phyloP scores from a whole-genome alignment of 2,888 invertebrate genomes.

The Acrobasis suavella region DNA sequence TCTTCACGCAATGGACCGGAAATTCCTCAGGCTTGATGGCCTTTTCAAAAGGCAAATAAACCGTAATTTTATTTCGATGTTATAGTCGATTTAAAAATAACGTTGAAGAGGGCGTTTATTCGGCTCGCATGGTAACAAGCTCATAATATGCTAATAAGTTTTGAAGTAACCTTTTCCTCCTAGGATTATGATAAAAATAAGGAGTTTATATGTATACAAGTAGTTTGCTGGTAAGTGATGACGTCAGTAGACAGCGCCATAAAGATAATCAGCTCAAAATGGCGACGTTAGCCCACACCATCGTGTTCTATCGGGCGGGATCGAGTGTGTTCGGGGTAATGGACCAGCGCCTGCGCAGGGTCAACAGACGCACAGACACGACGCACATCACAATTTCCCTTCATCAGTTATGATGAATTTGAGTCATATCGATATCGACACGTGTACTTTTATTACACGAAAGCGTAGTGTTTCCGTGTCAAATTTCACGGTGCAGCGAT shows the following conservation, averaged over 20 bases:
- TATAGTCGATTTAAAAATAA: slow-evolving; percentile 13
- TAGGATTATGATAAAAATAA: not conserved
- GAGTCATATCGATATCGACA: slow-evolving; percentile 16
- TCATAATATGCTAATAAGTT: not conserved
- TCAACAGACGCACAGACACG: slow-evolving; percentile 57
- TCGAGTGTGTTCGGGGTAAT: slow-evolving; percentile 57
- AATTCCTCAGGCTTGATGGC: slow-evolving; percentile 17
- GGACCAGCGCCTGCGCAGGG: slow-evolving; percentile 68
- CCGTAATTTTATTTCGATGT: slow-evolving; percentile 11
- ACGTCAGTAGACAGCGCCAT: slow-evolving; percentile 39
- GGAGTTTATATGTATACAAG: not conserved
- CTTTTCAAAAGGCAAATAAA: slow-evolving; percentile 14
- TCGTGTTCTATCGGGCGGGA: slow-evolving; percentile 43
- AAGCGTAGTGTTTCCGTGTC: slow-evolving; percentile 4
- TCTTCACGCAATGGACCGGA: slow-evolving; percentile 21
- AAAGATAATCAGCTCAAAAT: slow-evolving; percentile 41
- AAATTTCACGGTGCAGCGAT: slow-evolving; percentile 25
- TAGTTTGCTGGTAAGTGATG: slow-evolving; percentile 29
- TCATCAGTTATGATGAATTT: not conserved
- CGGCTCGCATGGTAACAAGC: slow-evolving; percentile 3
- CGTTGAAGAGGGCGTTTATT: not conserved
- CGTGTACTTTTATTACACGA: slow-evolving; percentile 4
- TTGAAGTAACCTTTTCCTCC: not conserved
- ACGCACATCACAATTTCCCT: too few relatives aligned
- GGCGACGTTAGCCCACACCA: slow-evolving; percentile 37